These are phyloP conservation scores for Luffia ferchaultella DNA, from an alignment of 2,888 invertebrate genomes.

Conservation along the genomic window DNA sequence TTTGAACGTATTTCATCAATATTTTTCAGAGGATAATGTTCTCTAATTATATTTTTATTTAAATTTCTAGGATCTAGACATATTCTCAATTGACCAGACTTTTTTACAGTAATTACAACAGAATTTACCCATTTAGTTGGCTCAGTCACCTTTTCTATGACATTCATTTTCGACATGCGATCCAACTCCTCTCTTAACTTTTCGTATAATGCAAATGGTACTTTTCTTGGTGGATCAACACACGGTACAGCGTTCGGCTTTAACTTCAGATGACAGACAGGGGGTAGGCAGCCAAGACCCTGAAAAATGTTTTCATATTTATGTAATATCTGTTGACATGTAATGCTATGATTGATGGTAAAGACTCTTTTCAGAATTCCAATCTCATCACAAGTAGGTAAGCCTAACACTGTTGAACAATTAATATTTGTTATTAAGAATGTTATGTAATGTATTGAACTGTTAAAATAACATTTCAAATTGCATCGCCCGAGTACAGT, in stretches of 20 bases:
- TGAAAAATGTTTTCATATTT: not conserved
- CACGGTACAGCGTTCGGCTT: too few relatives aligned
- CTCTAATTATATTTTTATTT: constrained; percentile 14
- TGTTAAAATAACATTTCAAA: not conserved
- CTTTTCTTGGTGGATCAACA: too few relatives aligned
- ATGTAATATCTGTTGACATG: not conserved
- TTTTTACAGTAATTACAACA: constrained; percentile 13
- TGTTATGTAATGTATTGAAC: too few relatives aligned
- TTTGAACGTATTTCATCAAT: not conserved
- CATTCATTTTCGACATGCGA: constrained; percentile 5
- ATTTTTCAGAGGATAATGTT: not conserved
- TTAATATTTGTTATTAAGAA: not conserved
- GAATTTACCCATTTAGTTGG: constrained; percentile 16
- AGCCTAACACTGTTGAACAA: not conserved
- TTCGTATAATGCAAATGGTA: too few relatives aligned
- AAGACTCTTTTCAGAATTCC: not conserved
- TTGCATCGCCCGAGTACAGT: not conserved
- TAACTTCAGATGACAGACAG: too few relatives aligned
- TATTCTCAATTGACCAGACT: constrained; percentile 15
- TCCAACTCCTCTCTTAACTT: constrained; percentile 12
- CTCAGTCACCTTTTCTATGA: constrained; percentile 12
- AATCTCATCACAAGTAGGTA: not conserved
- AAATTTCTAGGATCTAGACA: constrained; percentile 18
- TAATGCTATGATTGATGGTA: not conserved
- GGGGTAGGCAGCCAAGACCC: not conserved